Conservation (phyloP, 2,888 invertebrate genomes). For the Drosophila phalerata region DNA sequence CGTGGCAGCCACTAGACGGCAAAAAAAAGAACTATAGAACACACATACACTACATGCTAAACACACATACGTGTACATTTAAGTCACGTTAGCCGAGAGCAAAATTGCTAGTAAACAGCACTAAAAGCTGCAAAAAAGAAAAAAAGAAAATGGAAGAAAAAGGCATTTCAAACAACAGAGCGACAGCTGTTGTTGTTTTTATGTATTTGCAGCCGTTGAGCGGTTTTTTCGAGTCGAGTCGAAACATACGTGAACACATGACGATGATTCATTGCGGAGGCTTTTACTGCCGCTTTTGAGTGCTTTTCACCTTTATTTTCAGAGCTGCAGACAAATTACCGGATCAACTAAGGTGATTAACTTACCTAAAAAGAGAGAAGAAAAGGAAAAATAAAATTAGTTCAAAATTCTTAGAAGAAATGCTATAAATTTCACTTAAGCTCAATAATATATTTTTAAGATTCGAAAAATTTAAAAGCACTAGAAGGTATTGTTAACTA, state of each 20-base stretch:
- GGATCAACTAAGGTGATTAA: conserved; percentile 11
- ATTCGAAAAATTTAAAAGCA: not conserved
- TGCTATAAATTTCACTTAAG: not conserved
- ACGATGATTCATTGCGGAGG: conserved; percentile 53
- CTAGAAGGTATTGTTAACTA: too few relatives aligned
- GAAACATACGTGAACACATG: conserved; percentile 8
- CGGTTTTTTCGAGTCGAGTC: conserved; percentile 34
- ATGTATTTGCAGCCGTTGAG: conserved; percentile 44
- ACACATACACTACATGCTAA: not conserved
- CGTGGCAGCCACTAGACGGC: conserved; percentile 5
- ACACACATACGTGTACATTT: not conserved
- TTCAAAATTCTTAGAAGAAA: not conserved
- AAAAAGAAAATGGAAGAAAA: conserved; percentile 13
- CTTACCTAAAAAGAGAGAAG: conserved; percentile 61
- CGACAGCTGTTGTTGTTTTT: conserved; percentile 30
- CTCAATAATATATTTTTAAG: not conserved
- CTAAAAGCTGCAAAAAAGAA: conserved; percentile 49
- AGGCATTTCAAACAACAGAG: conserved; percentile 42
- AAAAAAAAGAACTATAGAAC: conserved; percentile 5
- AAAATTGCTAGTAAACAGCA: conserved; percentile 40
- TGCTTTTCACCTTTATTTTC: conserved; percentile 1
- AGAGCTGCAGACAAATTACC: conserved; percentile 23
- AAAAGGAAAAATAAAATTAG: conserved; percentile 41
- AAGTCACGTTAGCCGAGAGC: conserved; percentile 1
- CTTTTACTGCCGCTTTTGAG: conserved; percentile 19